phyloP scores from a whole-genome alignment of 64 coral and sea anemone species.

The Astreopora myriophthalma region DNA sequence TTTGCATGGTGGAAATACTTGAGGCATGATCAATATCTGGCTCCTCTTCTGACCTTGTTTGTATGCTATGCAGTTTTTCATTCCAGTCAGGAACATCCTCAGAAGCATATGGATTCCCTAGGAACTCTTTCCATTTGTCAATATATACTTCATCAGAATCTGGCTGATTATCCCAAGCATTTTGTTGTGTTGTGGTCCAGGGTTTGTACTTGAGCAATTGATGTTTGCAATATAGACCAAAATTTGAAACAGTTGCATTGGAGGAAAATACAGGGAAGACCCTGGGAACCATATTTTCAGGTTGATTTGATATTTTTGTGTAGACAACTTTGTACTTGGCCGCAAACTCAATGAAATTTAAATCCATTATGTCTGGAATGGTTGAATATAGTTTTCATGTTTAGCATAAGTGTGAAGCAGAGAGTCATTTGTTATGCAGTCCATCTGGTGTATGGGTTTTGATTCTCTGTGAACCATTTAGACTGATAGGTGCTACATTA shows the following conservation, averaged over 20 bases:
- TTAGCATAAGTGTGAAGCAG: slow-evolving; percentile 56
- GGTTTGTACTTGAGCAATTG: not conserved
- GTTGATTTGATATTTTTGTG: not conserved
- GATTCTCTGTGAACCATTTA: slow-evolving; percentile 43
- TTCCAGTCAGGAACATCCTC: slow-evolving; percentile 37
- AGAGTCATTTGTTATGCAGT: not conserved
- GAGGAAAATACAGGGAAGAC: slow-evolving; percentile 44
- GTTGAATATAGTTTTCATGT: slow-evolving; percentile 25
- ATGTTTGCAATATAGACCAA: not conserved
- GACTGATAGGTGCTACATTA: slow-evolving; percentile 11
- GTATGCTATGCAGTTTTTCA: slow-evolving; percentile 13
- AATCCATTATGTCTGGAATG: not conserved
- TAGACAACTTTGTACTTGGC: slow-evolving; percentile 49
- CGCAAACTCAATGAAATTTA: slow-evolving; percentile 53
- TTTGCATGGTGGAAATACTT: not conserved
- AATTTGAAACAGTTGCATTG: slow-evolving; percentile 16
- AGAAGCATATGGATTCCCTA: slow-evolving; percentile 12
- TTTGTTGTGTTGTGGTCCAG: slow-evolving; percentile 2
- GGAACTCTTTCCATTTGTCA: slow-evolving; percentile 17
- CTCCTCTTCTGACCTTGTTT: not conserved
- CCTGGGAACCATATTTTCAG: too few relatives aligned
- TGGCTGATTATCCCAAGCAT: slow-evolving; percentile 9
- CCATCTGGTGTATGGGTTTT: not conserved
- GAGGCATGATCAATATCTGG: not conserved
- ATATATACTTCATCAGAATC: slow-evolving; percentile 24